Evolutionary conservation across 1,140 invertebrate genomes (phyloP), one percentile per base, ranked within the genome.

Genomic region (Caerostris darwini): DNA sequence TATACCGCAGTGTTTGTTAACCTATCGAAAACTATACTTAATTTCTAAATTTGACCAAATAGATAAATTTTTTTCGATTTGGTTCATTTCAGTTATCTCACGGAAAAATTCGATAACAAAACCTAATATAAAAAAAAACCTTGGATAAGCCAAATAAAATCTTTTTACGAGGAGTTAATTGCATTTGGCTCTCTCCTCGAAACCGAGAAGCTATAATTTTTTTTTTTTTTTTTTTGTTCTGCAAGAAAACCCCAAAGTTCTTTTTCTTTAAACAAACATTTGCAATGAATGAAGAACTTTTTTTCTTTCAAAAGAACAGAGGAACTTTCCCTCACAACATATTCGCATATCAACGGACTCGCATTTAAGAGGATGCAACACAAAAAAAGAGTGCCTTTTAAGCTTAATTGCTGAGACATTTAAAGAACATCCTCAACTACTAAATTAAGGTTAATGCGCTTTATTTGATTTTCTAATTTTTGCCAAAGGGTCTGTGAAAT

Each of bases 361-460:
- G 53, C 86, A 61, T 59, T 88, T 64, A 61, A 85, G 54, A 85
- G 7, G 19, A 57, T 12, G 17, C 83, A 57, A 34, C 34, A 85
- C 53, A 19, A 7, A 85, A 85, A 85, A 85, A 85, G n/a, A 85
- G 17, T 85, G 7, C 59, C n/a, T 8, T 17, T 61, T 12, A n/a
- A 7, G 53, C 86, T 88, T 88, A 88, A 88, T 88, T 88, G 86
- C 86, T 88, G 86, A 19, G n/a, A 64, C 59, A 88, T 64, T 88
- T 61, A 19, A 88, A 64, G 57, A 88, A 88, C 17, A 88, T 61
- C 59, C 50, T 64, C 3, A 64, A 64, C 12, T 53, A 88, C 14
- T 61, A 64, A 88, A 88, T 88, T 88, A 88, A 88, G 86, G 86
- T 88, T 88, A 88, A 88, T 88, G 86, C 59, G 86, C 86, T 34